Evolutionary conservation across 2,113 vertebrate species (phyloP).

Genomic region (Brachyhypopomus occidentalis): DNA sequence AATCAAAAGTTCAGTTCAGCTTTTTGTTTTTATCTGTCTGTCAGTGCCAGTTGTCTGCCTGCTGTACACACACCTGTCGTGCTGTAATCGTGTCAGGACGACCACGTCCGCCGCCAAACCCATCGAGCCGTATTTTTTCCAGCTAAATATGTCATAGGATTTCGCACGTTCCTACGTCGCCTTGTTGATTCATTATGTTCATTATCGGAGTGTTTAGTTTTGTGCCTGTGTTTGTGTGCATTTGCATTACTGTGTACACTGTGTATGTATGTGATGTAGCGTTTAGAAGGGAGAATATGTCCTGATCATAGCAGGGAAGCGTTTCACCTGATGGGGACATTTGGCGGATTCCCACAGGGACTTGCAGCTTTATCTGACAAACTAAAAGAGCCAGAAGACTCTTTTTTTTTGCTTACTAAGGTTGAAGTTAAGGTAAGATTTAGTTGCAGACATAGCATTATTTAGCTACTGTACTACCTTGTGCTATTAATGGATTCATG

Average conservation of each 20-base stretch:
- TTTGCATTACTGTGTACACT: slow-evolving; percentile 1
- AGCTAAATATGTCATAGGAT: slow-evolving; percentile 10
- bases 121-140: slow-evolving; percentile 1
- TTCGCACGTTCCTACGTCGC: not conserved
- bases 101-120: not conserved
- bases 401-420: no score
- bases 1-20: no score
- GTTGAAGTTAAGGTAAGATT: no score
- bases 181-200: not conserved
- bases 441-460: no score
- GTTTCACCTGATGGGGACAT: no score
- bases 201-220: slow-evolving; percentile 3
- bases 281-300: no score
- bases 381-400: no score
- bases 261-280: not conserved
- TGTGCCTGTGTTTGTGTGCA: not conserved
- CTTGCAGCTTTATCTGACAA: no score
- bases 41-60: not conserved
- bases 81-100: not conserved
- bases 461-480: no score
- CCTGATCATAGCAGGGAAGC: no score
- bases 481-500: no score
- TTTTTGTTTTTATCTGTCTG: not conserved
- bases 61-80: not conserved
- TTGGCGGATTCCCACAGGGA: no score